These are phyloP conservation scores for Gastracanthus pulcherrimus DNA, from an alignment of 2,888 invertebrate genomes.

Conservation along the genomic window DNA sequence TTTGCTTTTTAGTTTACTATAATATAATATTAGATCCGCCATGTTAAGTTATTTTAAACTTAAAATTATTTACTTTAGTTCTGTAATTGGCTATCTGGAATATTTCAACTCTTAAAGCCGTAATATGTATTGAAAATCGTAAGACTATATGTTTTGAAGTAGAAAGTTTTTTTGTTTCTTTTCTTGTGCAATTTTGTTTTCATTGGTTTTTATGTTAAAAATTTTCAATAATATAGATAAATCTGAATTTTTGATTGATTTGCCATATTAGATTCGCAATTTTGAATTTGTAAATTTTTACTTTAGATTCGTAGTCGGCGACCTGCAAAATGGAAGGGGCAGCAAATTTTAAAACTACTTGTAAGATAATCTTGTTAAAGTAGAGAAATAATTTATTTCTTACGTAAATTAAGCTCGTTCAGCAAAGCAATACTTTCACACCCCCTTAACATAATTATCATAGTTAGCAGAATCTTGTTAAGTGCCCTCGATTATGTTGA, in stretches of 20 bases:
- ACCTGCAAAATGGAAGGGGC: constrained; percentile 59
- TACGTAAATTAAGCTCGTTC: constrained; percentile 38
- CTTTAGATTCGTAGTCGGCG: constrained; percentile 56
- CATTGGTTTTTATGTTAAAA: constrained; percentile 8
- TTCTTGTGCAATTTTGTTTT: constrained; percentile 14
- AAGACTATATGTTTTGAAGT: constrained; percentile 6
- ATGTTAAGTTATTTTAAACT: too few relatives aligned
- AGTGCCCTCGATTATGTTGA: not conserved
- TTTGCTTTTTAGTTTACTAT: not conserved
- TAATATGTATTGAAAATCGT: not conserved
- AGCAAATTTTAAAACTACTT: constrained; percentile 58
- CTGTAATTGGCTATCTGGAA: not conserved
- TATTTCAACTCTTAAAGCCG: too few relatives aligned
- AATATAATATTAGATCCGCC: too few relatives aligned
- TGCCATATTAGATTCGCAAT: constrained; percentile 25
- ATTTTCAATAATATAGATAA: constrained; percentile 14
- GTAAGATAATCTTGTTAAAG: constrained; percentile 57
- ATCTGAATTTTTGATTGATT: constrained; percentile 30
- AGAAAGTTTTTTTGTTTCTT: constrained; percentile 21
- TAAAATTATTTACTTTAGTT: too few relatives aligned
- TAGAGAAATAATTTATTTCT: constrained; percentile 55
- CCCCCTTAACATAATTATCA: constrained; percentile 38
- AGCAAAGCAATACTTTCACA: constrained; percentile 45
- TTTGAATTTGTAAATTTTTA: constrained; percentile 53
- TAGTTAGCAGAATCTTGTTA: not conserved